Conservation (phyloP, 2,797 vertebrate genomes). For the Perodicticus potto region DNA sequence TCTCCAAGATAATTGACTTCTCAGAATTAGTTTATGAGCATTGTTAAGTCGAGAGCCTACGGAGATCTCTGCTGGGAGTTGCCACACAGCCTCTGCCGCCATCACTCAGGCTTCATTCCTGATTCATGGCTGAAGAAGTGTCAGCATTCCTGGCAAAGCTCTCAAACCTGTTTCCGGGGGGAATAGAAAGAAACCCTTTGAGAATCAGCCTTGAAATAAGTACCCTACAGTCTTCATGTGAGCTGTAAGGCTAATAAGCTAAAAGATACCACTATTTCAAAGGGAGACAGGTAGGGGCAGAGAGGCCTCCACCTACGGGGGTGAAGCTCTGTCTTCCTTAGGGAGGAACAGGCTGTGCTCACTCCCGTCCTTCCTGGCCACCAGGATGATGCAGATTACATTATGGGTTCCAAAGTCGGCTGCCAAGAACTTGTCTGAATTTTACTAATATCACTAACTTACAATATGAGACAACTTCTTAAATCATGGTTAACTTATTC, state of each 20-base stretch:
- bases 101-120: neutral
- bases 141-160: neutral
- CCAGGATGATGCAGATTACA: neutral
- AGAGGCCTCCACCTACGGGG: neutral
- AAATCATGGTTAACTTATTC: neutral
- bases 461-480: neutral
- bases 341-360: neutral
- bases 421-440: neutral
- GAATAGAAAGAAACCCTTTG: neutral
- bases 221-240: neutral
- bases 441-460: neutral
- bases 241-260: neutral
- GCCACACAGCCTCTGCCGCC: neutral
- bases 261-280: neutral
- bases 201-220: neutral
- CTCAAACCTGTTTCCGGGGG: neutral
- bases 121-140: neutral
- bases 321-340: fast-evolving
- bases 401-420: neutral
- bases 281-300: neutral
- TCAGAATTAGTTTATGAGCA: neutral
- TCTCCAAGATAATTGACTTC: neutral
- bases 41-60: neutral
- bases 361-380: neutral
- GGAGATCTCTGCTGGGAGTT: neutral